These are phyloP conservation scores for Acanthoscelides obtectus DNA, from an alignment of 2,888 invertebrate genomes.

Conservation along the genomic window DNA sequence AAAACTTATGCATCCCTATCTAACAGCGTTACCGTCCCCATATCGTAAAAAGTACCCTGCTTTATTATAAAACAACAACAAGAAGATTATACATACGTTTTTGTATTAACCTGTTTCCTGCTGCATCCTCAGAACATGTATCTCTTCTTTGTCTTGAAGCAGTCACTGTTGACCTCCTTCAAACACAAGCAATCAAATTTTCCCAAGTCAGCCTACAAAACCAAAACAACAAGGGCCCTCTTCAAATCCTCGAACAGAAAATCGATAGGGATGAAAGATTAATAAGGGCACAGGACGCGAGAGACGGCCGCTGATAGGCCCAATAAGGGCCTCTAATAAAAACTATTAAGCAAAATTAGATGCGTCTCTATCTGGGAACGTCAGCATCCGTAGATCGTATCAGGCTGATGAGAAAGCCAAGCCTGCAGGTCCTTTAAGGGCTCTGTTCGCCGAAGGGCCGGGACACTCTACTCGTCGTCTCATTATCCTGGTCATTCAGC, in stretches of 20 bases:
- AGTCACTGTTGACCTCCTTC: background rate
- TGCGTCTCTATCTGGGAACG: slow-evolving; percentile 24
- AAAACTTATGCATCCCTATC: too few relatives aligned
- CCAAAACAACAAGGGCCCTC: background rate
- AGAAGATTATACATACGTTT: too few relatives aligned
- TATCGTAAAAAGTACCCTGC: too few relatives aligned
- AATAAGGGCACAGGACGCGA: background rate
- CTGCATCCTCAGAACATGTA: too few relatives aligned
- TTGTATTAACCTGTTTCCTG: too few relatives aligned
- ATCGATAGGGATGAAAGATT: background rate
- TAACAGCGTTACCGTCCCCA: too few relatives aligned
- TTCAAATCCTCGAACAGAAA: background rate
- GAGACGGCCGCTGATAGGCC: background rate
- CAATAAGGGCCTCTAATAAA: slow-evolving; percentile 15
- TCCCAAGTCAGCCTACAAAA: background rate
- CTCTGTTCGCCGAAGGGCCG: slow-evolving; percentile 14
- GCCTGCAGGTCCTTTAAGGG: slow-evolving; percentile 26
- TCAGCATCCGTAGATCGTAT: slow-evolving; percentile 30
- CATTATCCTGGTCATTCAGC: slow-evolving; percentile 34
- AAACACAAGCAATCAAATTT: background rate
- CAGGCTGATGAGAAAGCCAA: slow-evolving; percentile 27
- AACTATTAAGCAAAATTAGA: slow-evolving; percentile 30
- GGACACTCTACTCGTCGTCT: slow-evolving; percentile 26
- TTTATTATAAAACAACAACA: too few relatives aligned
- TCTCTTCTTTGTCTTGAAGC: too few relatives aligned